Conservation (phyloP, 2,113 vertebrate genomes). For the Lontra canadensis region DNA sequence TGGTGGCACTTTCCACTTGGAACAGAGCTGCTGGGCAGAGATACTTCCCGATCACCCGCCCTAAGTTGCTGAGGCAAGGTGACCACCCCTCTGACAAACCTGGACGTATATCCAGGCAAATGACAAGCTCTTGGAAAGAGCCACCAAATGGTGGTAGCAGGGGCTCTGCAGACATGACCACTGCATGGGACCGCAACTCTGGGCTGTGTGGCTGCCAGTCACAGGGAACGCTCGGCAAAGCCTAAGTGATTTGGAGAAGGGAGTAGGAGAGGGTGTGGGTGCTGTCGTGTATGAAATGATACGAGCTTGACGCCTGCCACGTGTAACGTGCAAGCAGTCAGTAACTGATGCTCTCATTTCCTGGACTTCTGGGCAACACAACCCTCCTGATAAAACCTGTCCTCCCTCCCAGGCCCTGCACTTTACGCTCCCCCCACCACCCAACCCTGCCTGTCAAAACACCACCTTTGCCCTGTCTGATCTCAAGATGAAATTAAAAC, state of each 20-base stretch:
- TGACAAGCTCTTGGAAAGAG: not conserved
- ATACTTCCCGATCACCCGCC: not conserved
- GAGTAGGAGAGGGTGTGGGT: accelerated
- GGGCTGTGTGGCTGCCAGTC: not conserved
- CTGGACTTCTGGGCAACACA: not conserved
- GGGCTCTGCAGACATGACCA: not conserved
- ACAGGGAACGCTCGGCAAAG: not conserved
- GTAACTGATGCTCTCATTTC: not conserved
- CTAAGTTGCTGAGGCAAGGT: not conserved
- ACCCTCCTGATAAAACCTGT: not conserved
- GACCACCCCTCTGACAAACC: not conserved
- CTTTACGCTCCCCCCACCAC: not conserved
- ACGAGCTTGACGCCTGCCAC: not conserved
- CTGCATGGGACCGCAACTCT: not conserved
- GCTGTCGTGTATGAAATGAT: not conserved
- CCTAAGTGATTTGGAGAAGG: not conserved
- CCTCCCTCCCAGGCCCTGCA: not conserved
- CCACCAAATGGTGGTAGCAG: too few relatives aligned
- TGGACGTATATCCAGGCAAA: not conserved
- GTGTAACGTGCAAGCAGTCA: not conserved
- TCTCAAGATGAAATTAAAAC: not conserved
- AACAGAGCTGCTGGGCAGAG: not conserved
- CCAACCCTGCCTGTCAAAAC: not conserved
- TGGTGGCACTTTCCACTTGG: not conserved
- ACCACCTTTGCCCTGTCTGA: not conserved